phyloP scores from a whole-genome alignment of 2,113 vertebrate species.

The Lampris incognitus region DNA sequence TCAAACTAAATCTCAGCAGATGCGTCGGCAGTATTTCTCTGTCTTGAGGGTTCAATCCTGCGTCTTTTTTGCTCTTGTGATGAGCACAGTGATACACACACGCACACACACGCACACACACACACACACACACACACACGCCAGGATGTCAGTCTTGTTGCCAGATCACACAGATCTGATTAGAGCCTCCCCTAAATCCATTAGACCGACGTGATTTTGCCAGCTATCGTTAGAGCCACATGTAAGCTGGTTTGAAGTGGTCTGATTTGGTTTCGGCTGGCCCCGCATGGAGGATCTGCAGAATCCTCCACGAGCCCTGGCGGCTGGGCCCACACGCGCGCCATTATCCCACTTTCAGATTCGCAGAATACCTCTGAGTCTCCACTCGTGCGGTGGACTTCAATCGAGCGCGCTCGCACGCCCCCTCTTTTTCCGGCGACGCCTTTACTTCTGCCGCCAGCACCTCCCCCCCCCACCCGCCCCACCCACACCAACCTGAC shows the following conservation, averaged over 20 bases:
- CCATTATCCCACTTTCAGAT: not conserved
- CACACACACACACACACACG: slow-evolving; percentile 36
- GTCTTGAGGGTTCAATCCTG: slow-evolving; percentile 19
- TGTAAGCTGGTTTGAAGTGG: slow-evolving; percentile 74
- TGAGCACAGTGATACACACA: slow-evolving; percentile 25
- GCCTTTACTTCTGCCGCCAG: no score
- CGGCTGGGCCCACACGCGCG: slow-evolving; percentile 12
- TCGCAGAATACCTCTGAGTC: no score
- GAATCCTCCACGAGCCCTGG: slow-evolving; percentile 37
- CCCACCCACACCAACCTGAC: no score
- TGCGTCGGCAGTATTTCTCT: slow-evolving; percentile 26
- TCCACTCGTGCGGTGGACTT: no score
- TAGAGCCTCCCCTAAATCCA: slow-evolving; percentile 76
- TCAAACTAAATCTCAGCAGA: slow-evolving; percentile 36
- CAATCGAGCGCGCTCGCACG: no score
- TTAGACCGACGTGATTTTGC: slow-evolving; percentile 74
- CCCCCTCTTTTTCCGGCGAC: no score
- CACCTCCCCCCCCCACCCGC: no score
- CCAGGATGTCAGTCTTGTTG: slow-evolving; percentile 61
- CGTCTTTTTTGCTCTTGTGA: slow-evolving; percentile 46
- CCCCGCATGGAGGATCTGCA: slow-evolving; percentile 35
- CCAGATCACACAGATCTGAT: slow-evolving; percentile 78
- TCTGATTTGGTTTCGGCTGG: slow-evolving; percentile 72
- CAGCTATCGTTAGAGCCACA: slow-evolving; percentile 71
- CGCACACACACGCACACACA: slow-evolving; percentile 15